Base-by-base conservation (phyloP, 1,140 invertebrate species). In the Penaeus indicus region DNA sequence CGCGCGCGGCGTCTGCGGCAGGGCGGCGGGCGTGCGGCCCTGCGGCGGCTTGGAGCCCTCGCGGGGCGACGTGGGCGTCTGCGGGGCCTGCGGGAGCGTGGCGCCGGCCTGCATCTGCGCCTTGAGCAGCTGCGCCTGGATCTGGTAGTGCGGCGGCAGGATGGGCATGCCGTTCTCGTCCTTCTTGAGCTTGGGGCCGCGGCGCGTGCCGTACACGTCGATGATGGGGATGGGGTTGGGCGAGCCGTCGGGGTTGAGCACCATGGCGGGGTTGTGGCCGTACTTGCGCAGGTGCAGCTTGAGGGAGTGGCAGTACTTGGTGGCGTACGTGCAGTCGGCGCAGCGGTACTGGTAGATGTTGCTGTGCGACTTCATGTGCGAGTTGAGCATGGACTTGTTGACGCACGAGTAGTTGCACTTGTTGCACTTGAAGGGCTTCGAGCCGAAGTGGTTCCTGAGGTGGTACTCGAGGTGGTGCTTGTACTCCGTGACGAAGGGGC, bases 391-490 rank as follows among this genome's bases (percentile, higher is more conserved):
- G 0, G 98, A 99, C 92, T 99, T 99, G 93, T 99, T 99, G 5
- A 99, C 98, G 92, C 99, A 99, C 0, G 95, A 95, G 92, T 99
- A 99, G 21, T 95, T 94, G 93, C 98, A 99, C 91, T 98, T 96
- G 80, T 95, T 94, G 93, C 99, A 99, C 92, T 98, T 97, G 94
- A 98, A 99, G 0, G 99, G 99, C 92, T 99, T 99, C 0, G 96
- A 97, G 13, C 98, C 97, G 91, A 96, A 95, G 92, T 99, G 99
- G 92, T 99, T 99, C 13, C 97, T 94, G 91, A 99, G 94, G 92
- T 99, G 99, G 92, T 99, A 99, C 92, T 99, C 98, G 21, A 99
- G 93, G 91, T 99, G 99, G 92, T 99, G 99, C 91, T 99, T 99
- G 93, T 98, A 98, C 92, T 99, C 98, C 0, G 99, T 99, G 0